A percentile compares a stretch with the other conserved stretches of the same genome.
These are phyloP conservation scores for Leucoma salicis DNA, from an alignment of 2,888 invertebrate species.

Conservation along the genomic window DNA sequence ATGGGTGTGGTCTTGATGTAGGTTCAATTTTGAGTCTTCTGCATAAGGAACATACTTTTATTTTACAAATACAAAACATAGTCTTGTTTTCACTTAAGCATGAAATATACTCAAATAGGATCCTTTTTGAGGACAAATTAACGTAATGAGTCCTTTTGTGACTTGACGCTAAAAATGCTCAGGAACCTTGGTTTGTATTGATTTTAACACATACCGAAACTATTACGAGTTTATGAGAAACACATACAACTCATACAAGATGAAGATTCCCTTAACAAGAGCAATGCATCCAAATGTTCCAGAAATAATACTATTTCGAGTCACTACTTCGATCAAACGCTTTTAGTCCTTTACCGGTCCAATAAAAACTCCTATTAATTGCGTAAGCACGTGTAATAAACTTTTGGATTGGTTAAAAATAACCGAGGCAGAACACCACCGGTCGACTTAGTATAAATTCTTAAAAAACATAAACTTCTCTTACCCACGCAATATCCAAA, in stretches of 20 bases:
- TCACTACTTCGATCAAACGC: slow-evolving; percentile 60
- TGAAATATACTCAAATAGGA: not conserved
- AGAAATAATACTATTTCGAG: slow-evolving; percentile 45
- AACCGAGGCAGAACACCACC: slow-evolving; percentile 64
- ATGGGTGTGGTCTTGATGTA: too few species aligned
- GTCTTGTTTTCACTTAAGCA: not conserved
- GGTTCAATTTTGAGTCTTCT: too few species aligned
- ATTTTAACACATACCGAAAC: slow-evolving; percentile 12
- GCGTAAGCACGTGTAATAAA: slow-evolving; percentile 78
- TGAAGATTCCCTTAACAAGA: slow-evolving; percentile 23
- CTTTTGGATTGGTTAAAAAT: slow-evolving; percentile 78
- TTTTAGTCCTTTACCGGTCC: slow-evolving; percentile 75
- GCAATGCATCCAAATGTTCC: slow-evolving; percentile 30
- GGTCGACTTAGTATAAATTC: slow-evolving; percentile 69
- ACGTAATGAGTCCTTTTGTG: slow-evolving; percentile 1
- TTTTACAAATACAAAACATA: too few species aligned
- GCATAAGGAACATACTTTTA: too few species aligned
- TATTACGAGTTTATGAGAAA: slow-evolving; percentile 25
- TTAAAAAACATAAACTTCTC: slow-evolving; percentile 79
- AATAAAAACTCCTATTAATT: slow-evolving; percentile 81
- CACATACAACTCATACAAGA: slow-evolving; percentile 19
- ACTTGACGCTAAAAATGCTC: slow-evolving; percentile 8
- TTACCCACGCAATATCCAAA: slow-evolving; percentile 34
- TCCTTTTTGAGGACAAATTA: not conserved
- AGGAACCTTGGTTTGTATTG: slow-evolving; percentile 5